Evolutionary conservation across 2,888 invertebrate species (phyloP).

Genomic region (Anodontia alba): DNA sequence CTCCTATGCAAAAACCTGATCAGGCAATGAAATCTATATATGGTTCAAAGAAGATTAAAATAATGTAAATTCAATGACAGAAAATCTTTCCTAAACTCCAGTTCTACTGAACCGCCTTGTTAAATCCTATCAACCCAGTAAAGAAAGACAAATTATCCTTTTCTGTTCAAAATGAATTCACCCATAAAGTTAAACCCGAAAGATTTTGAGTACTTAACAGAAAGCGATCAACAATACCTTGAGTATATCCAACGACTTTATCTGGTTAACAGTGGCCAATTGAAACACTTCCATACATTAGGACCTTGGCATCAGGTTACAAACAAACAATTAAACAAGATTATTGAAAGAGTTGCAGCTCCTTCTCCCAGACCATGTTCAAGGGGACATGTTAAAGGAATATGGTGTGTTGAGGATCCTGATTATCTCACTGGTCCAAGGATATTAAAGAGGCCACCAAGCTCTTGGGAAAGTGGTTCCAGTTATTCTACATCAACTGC

Average conservation of each 20-base stretch:
- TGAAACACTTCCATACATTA: constrained; percentile 66
- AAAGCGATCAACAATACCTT: constrained; percentile 59
- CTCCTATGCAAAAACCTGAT: no score
- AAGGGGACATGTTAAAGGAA: constrained; percentile 62
- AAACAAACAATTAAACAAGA: constrained; percentile 55
- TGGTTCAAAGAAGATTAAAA: no score
- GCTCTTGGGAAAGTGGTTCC: constrained; percentile 14
- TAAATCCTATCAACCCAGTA: neutral
- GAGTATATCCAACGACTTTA: constrained; percentile 52
- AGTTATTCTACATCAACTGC: constrained; percentile 15
- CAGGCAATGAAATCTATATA: no score
- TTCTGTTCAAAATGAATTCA: constrained; percentile 49
- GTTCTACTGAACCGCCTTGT: neutral
- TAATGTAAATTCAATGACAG: no score
- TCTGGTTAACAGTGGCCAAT: constrained; percentile 61
- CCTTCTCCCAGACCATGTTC: constrained; percentile 64
- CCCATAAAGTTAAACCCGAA: constrained; percentile 57
- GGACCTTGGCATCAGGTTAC: constrained; percentile 72
- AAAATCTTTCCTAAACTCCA: neutral
- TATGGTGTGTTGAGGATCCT: constrained; percentile 67
- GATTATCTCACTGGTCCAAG: constrained; percentile 57
- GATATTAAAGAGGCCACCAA: constrained; percentile 53
- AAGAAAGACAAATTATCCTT: neutral
- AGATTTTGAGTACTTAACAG: constrained; percentile 63
- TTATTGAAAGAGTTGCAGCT: constrained; percentile 61